Base-by-base conservation (phyloP, 2,888 invertebrate species). In the Saturnia pavonia region DNA sequence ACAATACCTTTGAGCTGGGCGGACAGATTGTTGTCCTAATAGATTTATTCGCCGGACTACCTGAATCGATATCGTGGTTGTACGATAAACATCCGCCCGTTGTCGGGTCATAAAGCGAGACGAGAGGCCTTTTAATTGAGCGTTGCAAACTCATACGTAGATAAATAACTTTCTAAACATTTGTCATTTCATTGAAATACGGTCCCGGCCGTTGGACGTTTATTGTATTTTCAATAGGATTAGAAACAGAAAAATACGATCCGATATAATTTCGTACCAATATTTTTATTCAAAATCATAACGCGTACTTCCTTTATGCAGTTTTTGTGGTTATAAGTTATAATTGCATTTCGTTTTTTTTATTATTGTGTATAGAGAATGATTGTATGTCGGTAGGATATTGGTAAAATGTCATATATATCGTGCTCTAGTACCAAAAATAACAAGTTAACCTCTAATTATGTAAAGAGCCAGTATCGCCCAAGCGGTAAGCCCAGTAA, bases 121-220 rank as follows among this genome's bases (percentile, higher is more conserved):
- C 77, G 79, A 82, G 80, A 84, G 82, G 83, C 87, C 88, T 87
- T 82, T 86, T 90, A 89, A 92, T 92, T 88, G 91, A 88, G 83
- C 83, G 77, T 82, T 82, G 85, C 84, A 82, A 83, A 87, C 84
- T 86, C 86, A 84, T 86, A 88, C 88, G 85, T 86, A 86, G 85
- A 90, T 88, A 91, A 92, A 93, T 91, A 92, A 88, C 91, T 91
- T 92, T 93, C 92, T 89, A 91, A 93, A 93, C 92, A 92, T 93
- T 93, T 92, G 92, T 90, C 91, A 87, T 91, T 87, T 82, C 88
- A 88, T 91, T 93, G 92, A 92, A 92, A 91, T 91, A 93, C 92
- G 90, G 88, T 81, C 82, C 78, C 83, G 84, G 80, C 86, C 85
- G 85, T 83, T 86, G 82, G 79, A 84, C 82, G 81, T 85, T 82